A percentile compares a stretch with the other conserved stretches of the same genome.
Evolutionary conservation across 2,797 vertebrate genomes (phyloP).

Genomic region (Pagetopsis macropterus): DNA sequence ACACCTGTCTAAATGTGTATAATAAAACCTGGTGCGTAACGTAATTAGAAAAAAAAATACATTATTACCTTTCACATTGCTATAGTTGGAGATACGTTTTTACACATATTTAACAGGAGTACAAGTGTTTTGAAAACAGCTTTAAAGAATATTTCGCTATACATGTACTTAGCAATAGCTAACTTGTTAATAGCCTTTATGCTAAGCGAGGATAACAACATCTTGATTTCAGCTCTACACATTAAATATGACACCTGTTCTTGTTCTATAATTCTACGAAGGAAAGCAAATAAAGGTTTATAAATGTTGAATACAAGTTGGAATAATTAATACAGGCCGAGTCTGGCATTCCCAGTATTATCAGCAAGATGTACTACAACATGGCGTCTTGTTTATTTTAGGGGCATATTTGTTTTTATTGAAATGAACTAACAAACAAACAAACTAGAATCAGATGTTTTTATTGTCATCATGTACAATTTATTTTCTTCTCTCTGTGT

Average conservation of each 20-base stretch:
- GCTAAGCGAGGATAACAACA: background rate
- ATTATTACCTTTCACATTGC: background rate
- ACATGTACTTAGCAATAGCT: background rate
- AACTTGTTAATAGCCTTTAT: too few relatives aligned
- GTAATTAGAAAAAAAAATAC: background rate
- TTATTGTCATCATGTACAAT: background rate
- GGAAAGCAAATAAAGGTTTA: background rate
- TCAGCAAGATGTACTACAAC: background rate
- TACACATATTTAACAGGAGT: too few relatives aligned
- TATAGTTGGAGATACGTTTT: background rate
- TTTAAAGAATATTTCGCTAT: slow-evolving; percentile 8
- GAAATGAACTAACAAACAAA: background rate
- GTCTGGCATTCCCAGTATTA: background rate
- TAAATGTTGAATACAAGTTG: background rate
- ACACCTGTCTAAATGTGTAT: slow-evolving; percentile 4
- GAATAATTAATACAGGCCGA: background rate
- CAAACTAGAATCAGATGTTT: too few relatives aligned
- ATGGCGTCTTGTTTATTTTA: background rate
- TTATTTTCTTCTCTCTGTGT: too few relatives aligned
- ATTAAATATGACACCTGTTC: background rate
- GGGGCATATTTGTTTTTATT: background rate
- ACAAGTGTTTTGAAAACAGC: background rate
- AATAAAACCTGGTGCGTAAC: slow-evolving; percentile 2
- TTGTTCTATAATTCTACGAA: background rate
- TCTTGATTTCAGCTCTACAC: background rate